Percentiles rank a stretch among this genome's conserved stretches.
These are phyloP conservation scores for Camptogramma bilineatum DNA, from an alignment of 2,888 invertebrate genomes.

Conservation along the genomic window DNA sequence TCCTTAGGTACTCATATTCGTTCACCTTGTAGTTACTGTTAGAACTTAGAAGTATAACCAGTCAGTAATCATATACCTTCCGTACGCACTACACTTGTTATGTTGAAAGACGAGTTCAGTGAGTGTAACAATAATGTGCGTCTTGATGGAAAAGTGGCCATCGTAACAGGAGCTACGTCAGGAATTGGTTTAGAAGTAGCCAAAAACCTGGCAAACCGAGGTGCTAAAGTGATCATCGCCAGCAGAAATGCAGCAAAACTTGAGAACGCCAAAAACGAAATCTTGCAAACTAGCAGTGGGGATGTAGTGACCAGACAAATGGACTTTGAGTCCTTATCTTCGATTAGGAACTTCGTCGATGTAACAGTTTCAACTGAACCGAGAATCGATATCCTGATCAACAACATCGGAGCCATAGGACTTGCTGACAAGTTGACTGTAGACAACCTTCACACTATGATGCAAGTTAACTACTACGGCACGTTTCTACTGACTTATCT, in stretches of 20 bases:
- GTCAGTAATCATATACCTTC: constrained; percentile 37
- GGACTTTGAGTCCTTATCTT: constrained; percentile 80
- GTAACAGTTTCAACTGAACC: constrained; percentile 78
- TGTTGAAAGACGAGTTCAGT: constrained; percentile 59
- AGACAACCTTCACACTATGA: constrained; percentile 86
- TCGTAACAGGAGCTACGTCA: constrained; percentile 71
- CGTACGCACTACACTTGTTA: constrained; percentile 29
- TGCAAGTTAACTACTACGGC: constrained; percentile 84
- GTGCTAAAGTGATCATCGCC: constrained; percentile 85
- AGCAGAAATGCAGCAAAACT: constrained; percentile 73
- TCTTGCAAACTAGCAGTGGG: constrained; percentile 54
- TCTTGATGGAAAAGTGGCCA: constrained; percentile 68
- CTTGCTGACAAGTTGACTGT: constrained; percentile 77
- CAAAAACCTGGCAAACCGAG: constrained; percentile 75
- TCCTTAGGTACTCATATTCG: not conserved
- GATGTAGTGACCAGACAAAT: constrained; percentile 66
- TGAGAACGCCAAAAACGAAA: constrained; percentile 51
- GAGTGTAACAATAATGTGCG: constrained; percentile 59
- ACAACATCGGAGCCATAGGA: constrained; percentile 81
- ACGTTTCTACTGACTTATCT: constrained; percentile 67
- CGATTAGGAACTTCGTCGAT: constrained; percentile 85
- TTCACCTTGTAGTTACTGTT: not conserved
- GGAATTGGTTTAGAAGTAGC: constrained; percentile 71
- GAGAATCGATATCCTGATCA: constrained; percentile 75
- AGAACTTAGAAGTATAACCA: not conserved